Percentiles rank a stretch among this genome's conserved stretches.
Evolutionary conservation across 2,113 vertebrate genomes (phyloP).

Genomic region (Ploceus nigricollis): DNA sequence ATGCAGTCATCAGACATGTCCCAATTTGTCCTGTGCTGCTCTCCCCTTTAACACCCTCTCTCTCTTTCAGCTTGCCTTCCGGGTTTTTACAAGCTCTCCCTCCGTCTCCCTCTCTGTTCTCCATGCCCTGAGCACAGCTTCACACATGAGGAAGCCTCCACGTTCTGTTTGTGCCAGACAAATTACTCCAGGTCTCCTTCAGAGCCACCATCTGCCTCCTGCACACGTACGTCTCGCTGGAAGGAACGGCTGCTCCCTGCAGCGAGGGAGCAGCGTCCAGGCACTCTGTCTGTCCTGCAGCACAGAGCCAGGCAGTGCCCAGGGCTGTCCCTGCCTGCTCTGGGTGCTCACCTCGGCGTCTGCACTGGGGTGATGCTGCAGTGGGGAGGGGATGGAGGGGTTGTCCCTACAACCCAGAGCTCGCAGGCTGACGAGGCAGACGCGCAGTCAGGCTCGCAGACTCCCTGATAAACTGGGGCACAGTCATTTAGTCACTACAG

Average conservation of each 20-base stretch:
- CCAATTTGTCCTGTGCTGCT: background rate
- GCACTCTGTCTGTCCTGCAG: rapidly evolving
- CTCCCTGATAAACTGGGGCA: background rate
- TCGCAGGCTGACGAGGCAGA: rapidly evolving
- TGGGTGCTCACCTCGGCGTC: background rate
- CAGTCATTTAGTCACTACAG: background rate
- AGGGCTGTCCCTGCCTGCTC: background rate
- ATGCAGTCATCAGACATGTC: rapidly evolving
- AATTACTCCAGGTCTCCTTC: constrained; percentile 88
- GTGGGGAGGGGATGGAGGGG: background rate
- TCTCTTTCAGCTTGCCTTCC: constrained; percentile 84
- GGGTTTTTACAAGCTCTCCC: constrained; percentile 90
- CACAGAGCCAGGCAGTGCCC: rapidly evolving
- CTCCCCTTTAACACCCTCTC: background rate
- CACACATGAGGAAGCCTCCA: constrained; percentile 87
- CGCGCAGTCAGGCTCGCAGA: rapidly evolving
- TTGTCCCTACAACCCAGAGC: rapidly evolving
- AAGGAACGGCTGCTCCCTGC: too few relatives aligned
- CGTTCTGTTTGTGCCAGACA: constrained; percentile 85
- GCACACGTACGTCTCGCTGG: constrained; percentile 81
- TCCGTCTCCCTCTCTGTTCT: constrained; percentile 86
- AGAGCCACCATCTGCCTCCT: constrained; percentile 88
- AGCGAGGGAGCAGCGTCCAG: background rate
- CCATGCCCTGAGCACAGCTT: constrained; percentile 89
- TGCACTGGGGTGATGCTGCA: rapidly evolving